A percentile compares a stretch with the other conserved stretches of the same genome.
These are phyloP conservation scores for Saturnia japonica DNA, from an alignment of 2,888 invertebrate genomes.

Conservation along the genomic window DNA sequence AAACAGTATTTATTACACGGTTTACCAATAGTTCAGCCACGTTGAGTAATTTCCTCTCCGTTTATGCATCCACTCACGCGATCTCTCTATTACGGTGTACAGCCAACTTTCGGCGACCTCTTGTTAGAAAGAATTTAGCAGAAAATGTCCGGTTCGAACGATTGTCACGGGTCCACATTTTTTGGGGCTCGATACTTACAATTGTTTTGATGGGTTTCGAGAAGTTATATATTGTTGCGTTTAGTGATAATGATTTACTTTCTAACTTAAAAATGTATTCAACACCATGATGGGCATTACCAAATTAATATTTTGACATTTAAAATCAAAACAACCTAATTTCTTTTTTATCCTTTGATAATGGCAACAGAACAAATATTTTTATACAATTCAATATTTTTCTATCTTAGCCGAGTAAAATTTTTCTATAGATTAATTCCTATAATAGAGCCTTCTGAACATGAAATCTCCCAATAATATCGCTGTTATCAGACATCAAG, in stretches of 20 bases:
- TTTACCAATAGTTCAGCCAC: constrained; percentile 37
- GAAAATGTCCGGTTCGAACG: constrained; percentile 13
- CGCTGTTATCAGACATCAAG: too few species aligned
- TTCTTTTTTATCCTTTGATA: too few species aligned
- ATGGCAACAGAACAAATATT: too few species aligned
- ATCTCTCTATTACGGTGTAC: constrained; percentile 41
- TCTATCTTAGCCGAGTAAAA: too few species aligned
- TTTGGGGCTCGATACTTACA: constrained; percentile 26
- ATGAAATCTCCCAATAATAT: too few species aligned
- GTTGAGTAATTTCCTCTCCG: constrained; percentile 40
- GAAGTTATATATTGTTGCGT: not conserved
- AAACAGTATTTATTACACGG: constrained; percentile 41
- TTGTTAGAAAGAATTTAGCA: constrained; percentile 20
- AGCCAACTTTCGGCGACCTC: constrained; percentile 30
- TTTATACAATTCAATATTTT: too few species aligned
- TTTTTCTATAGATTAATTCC: too few species aligned
- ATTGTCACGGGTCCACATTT: constrained; percentile 28
- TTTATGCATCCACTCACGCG: constrained; percentile 47
- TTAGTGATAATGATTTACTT: not conserved
- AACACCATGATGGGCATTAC: too few species aligned
- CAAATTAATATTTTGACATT: too few species aligned
- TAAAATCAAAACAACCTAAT: too few species aligned
- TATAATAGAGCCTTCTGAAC: too few species aligned
- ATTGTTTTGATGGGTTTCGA: constrained; percentile 23
- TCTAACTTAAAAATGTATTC: not conserved